Percentiles rank a stretch among this genome's conserved stretches.
phyloP scores from a whole-genome alignment of 2,113 vertebrate species.

The Mungos mungo region DNA sequence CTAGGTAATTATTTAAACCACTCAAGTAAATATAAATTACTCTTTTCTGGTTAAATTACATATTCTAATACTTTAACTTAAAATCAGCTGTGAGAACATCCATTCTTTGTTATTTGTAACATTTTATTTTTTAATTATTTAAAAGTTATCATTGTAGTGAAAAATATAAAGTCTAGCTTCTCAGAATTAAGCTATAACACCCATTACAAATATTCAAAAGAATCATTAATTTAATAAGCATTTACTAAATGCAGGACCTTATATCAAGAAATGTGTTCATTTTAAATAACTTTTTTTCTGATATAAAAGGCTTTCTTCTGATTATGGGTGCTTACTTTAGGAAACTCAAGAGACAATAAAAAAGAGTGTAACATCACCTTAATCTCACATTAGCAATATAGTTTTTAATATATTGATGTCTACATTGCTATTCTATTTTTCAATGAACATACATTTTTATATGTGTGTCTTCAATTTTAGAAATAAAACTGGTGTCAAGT shows the following conservation, averaged over 20 bases:
- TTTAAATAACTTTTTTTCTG: neutral
- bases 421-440: neutral
- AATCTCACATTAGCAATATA: neutral
- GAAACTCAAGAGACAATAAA: neutral
- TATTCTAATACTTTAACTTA: constrained; percentile 52
- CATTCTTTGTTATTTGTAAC: constrained; percentile 3
- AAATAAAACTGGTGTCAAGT: neutral
- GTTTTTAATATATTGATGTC: neutral
- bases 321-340: neutral
- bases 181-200: neutral
- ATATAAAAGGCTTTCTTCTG: neutral
- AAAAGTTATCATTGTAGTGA: neutral
- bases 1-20: constrained; percentile 73
- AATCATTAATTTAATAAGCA: neutral
- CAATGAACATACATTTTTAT: neutral
- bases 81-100: constrained; percentile 29
- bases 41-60: constrained; percentile 66
- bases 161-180: neutral
- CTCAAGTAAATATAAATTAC: constrained; percentile 72
- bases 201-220: constrained; percentile 23
- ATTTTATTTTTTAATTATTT: neutral
- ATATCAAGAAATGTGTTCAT: neutral
- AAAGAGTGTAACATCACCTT: neutral
- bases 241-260: neutral
- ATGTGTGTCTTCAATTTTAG: neutral